These are phyloP conservation scores for Patella caerulea DNA, from an alignment of 2,888 invertebrate species.

Conservation along the genomic window DNA sequence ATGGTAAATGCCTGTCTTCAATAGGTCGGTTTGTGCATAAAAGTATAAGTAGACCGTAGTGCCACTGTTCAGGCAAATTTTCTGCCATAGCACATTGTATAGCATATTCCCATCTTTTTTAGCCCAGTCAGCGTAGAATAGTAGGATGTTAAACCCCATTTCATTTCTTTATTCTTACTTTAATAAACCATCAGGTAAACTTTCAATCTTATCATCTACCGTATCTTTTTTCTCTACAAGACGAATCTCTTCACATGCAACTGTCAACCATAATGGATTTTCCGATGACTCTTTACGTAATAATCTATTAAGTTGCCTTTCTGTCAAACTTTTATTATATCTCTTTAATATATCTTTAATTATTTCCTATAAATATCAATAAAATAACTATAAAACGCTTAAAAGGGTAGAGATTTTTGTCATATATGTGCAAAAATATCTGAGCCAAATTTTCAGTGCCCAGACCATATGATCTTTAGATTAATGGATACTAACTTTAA, in stretches of 20 bases:
- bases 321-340: conserved; percentile 56
- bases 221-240: conserved; percentile 54
- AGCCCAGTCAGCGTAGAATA: too few species aligned
- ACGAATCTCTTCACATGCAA: conserved; percentile 69
- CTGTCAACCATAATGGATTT: conserved; percentile 70
- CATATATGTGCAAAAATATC: too few species aligned
- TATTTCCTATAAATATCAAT: conserved; percentile 50
- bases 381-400: too few species aligned
- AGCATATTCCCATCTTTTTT: too few species aligned
- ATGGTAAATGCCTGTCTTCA: too few species aligned
- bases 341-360: conserved; percentile 59
- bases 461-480: not conserved
- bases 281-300: conserved; percentile 62
- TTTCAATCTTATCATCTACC: conserved; percentile 62
- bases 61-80: too few species aligned
- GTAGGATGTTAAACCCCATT: not conserved
- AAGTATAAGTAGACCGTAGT: too few species aligned
- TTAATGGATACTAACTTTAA: not conserved
- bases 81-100: too few species aligned
- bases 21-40: too few species aligned
- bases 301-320: conserved; percentile 57
- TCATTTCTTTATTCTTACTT: conserved; percentile 52
- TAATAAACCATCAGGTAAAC: conserved; percentile 65
- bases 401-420: too few species aligned
- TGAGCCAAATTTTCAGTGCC: too few species aligned